These are phyloP conservation scores for Sceliomorpha sp. DNA, from an alignment of 2,888 invertebrate species.

Conservation along the genomic window DNA sequence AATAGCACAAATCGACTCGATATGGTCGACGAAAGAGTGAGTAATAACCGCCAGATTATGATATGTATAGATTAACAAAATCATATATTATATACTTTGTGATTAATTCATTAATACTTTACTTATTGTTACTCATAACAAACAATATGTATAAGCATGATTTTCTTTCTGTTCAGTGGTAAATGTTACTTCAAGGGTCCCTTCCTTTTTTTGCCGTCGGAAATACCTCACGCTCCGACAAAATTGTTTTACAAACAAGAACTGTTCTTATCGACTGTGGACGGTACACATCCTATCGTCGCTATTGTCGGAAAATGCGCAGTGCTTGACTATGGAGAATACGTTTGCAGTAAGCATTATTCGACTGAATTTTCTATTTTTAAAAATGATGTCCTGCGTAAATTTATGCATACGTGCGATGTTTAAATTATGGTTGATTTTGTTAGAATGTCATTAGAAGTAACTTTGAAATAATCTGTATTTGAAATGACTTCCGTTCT, in stretches of 20 bases:
- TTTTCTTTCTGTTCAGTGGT: too few species aligned
- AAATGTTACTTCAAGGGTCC: constrained; percentile 96
- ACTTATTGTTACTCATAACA: too few species aligned
- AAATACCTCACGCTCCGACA: constrained; percentile 90
- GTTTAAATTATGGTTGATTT: too few species aligned
- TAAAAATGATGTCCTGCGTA: too few species aligned
- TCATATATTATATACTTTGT: constrained; percentile 20
- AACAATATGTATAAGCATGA: too few species aligned
- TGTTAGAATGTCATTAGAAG: constrained; percentile 14
- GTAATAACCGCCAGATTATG: too few species aligned
- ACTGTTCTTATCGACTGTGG: constrained; percentile 93
- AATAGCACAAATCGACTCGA: constrained; percentile 95
- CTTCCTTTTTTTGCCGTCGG: constrained; percentile 93
- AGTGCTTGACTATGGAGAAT: constrained; percentile 94
- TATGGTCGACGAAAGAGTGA: constrained; percentile 96
- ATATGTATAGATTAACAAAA: too few species aligned
- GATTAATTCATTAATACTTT: constrained; percentile 9
- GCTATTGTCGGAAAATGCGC: constrained; percentile 95
- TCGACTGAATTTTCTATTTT: too few species aligned
- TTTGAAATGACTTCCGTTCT: too few species aligned
- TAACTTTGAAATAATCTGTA: too few species aligned
- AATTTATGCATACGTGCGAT: too few species aligned
- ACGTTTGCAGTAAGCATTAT: constrained; percentile 87
- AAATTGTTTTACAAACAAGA: constrained; percentile 96
- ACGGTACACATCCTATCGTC: constrained; percentile 94